Evolutionary conservation across 2,888 invertebrate genomes (phyloP).

Genomic region (Conops quadrifasciatus): DNA sequence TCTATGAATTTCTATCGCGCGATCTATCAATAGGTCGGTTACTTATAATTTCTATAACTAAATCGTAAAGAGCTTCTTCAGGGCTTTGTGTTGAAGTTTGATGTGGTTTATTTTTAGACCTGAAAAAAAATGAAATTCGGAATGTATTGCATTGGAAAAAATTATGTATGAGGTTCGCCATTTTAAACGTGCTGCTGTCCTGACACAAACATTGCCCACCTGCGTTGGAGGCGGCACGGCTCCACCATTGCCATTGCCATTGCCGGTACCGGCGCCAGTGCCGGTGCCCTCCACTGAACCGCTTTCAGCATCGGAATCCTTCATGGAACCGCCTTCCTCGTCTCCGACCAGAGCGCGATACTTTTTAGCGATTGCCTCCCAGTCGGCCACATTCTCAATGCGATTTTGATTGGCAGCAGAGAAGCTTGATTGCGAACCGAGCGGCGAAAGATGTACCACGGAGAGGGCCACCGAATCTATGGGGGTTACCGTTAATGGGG

Average conservation of each 20-base stretch:
- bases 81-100: not conserved
- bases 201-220: constrained; percentile 60
- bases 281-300: constrained; percentile 59
- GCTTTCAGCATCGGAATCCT: constrained; percentile 64
- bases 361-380: constrained; percentile 89
- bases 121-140: constrained; percentile 34
- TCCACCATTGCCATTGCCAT: constrained; percentile 53
- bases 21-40: too few relatives aligned
- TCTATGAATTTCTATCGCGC: too few relatives aligned
- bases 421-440: constrained; percentile 86
- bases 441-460: constrained; percentile 81
- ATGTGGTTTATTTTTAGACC: constrained; percentile 34
- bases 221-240: constrained; percentile 55
- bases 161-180: not conserved
- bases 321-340: constrained; percentile 67
- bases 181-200: constrained; percentile 44
- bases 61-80: not conserved
- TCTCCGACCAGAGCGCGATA: constrained; percentile 81
- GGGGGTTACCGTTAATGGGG: constrained; percentile 66
- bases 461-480: constrained; percentile 80
- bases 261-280: constrained; percentile 52
- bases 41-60: too few relatives aligned
- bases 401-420: constrained; percentile 75
- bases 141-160: not conserved
- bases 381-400: constrained; percentile 90